Conservation (phyloP, 2,113 vertebrate genomes). For the Phaethornis superciliosus region DNA sequence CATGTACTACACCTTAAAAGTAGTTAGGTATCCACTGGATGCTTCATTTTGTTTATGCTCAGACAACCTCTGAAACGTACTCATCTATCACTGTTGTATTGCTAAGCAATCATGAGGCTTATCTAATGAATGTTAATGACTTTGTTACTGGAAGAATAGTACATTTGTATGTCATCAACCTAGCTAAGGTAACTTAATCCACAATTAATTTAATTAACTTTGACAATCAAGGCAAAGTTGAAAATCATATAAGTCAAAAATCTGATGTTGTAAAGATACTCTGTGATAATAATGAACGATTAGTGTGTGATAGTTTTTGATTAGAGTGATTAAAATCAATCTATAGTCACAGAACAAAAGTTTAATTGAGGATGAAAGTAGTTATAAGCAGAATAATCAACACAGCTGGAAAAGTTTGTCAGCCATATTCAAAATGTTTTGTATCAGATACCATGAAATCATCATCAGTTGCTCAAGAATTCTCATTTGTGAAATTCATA, state of each 20-base stretch:
- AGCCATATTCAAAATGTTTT: not conserved
- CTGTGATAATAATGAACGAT: constrained; percentile 12
- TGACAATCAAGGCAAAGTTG: constrained; percentile 34
- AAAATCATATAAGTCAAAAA: constrained; percentile 35
- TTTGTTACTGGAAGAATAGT: constrained; percentile 19
- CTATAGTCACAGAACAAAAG: not conserved
- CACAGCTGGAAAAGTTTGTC: not conserved
- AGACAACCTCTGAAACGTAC: not conserved
- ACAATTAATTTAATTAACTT: constrained; percentile 60
- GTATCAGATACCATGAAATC: not conserved
- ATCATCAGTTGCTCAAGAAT: not conserved
- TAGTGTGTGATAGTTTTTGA: not conserved
- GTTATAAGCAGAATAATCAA: not conserved
- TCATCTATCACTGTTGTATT: not conserved
- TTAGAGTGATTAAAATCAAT: constrained; percentile 43
- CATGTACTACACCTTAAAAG: not conserved
- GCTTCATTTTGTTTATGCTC: not conserved
- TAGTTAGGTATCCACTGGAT: not conserved
- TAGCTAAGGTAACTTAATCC: constrained; percentile 39
- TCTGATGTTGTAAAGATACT: not conserved
- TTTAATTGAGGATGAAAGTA: constrained; percentile 11
- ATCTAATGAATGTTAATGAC: constrained; percentile 38
- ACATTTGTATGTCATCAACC: constrained; percentile 7
- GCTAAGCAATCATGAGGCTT: constrained; percentile 11
- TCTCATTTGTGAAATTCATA: not conserved